Evolutionary conservation across 2,797 vertebrate genomes (phyloP), one percentile per base, ranked within the genome.

Genomic region (Pipistrellus pygmaeus): DNA sequence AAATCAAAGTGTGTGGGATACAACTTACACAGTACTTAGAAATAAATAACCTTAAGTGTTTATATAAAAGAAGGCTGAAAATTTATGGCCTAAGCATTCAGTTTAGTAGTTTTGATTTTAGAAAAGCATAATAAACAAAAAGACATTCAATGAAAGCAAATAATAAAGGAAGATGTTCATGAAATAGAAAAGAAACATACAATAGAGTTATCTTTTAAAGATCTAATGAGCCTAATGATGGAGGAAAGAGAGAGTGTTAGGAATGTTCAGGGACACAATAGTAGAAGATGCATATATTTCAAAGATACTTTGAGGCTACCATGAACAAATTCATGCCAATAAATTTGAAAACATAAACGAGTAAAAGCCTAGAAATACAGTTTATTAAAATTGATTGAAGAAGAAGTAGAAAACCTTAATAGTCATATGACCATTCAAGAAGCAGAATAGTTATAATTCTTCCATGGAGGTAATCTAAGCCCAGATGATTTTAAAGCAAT

Each of bases 261-360:
- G 35, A 55, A 55, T 48, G 25, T 41, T 23, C 25, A 30, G 57
- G 30, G 64, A 55, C 41, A 71, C 12, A 69, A 18, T 41, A 69
- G n/a, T 21, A 60, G 55, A 72, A 27, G 17, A 27, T 57, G 1
- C 18, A 30, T n/a, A 77, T 62, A n/a, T 86, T 80, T 87, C n/a
- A 84, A 69, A 78, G 83, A 84, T 23, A 18, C 83, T 14, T 69
- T 68, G n/a, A 69, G 15, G 53, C 15, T 38, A 38, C 35, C 35
- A 38, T 38, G 73, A 68, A 46, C 46, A 88, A 60, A 71, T 66
- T 35, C 46, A 51, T 60, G 69, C 35, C 25, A 72, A 84, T 41
- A 90, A 35, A 46, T 46, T 71, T 88, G 89, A 87, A 95, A 90
- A 69, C 17, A 8, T 25, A 90, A 76, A n/a, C 53, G 60, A 73